These are phyloP conservation scores for Pachydiplax longipennis DNA, from an alignment of 2,888 invertebrate species.

Conservation along the genomic window DNA sequence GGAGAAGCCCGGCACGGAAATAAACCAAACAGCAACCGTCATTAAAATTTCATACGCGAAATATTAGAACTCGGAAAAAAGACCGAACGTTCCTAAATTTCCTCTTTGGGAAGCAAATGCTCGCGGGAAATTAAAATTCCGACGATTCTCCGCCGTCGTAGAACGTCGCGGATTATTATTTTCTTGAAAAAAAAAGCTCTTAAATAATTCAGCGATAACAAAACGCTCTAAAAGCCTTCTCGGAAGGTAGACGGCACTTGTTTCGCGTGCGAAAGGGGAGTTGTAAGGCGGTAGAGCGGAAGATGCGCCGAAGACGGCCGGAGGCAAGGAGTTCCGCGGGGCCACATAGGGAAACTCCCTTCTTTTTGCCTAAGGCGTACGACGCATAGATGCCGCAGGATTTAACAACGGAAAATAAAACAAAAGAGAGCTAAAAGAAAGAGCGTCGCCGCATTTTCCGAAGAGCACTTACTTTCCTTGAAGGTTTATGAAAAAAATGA, in stretches of 20 bases:
- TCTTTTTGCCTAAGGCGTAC: neutral
- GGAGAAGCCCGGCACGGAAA: too few relatives aligned
- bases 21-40: too few relatives aligned
- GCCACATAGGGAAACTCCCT: neutral
- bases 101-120: too few relatives aligned
- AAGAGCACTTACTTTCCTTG: neutral
- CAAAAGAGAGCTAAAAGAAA: too few relatives aligned
- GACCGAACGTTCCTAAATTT: too few relatives aligned
- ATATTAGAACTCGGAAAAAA: too few relatives aligned
- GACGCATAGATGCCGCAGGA: neutral
- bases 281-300: neutral
- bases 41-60: too few relatives aligned
- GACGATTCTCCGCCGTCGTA: too few relatives aligned
- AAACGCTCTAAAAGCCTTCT: neutral
- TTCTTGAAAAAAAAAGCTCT: neutral
- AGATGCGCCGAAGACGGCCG: neutral
- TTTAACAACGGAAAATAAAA: neutral
- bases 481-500: neutral
- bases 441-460: neutral
- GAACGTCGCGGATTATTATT: too few relatives aligned
- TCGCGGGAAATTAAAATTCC: too few relatives aligned
- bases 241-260: neutral
- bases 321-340: neutral
- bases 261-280: neutral
- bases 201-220: neutral